Conservation (phyloP, 2,797 vertebrate genomes). For the Anomalospiza imberbis region DNA sequence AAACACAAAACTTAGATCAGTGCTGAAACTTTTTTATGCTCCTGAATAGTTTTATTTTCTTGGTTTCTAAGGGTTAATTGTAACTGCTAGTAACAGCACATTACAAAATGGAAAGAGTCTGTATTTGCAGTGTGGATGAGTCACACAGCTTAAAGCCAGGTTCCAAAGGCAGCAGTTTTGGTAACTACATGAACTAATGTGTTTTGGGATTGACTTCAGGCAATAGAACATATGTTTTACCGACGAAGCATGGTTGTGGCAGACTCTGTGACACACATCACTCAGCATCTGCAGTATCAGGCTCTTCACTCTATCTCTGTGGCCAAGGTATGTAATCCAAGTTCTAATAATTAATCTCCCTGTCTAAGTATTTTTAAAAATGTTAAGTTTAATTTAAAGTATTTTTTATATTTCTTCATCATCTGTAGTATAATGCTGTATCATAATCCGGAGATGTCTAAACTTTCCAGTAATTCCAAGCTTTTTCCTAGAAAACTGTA, state of each 20-base stretch:
- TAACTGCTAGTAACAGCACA: background rate
- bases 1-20: background rate
- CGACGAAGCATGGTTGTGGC: slow-evolving; percentile 93
- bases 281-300: slow-evolving; percentile 93
- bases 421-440: background rate
- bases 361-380: background rate
- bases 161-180: background rate
- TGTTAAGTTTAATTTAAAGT: background rate
- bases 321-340: slow-evolving; percentile 84
- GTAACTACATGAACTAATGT: background rate
- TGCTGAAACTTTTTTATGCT: background rate
- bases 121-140: background rate
- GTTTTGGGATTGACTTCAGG: slow-evolving; percentile 73
- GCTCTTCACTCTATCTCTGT: slow-evolving; percentile 87
- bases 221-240: slow-evolving; percentile 93
- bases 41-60: background rate
- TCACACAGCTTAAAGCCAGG: background rate
- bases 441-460: background rate
- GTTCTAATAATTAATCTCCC: background rate
- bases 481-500: background rate
- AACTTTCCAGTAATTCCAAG: background rate
- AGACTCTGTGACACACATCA: slow-evolving; percentile 93
- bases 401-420: background rate
- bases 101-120: background rate
- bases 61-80: background rate